These are phyloP conservation scores for Galagoides demidoff DNA, from an alignment of 2,797 vertebrate genomes.

Conservation along the genomic window DNA sequence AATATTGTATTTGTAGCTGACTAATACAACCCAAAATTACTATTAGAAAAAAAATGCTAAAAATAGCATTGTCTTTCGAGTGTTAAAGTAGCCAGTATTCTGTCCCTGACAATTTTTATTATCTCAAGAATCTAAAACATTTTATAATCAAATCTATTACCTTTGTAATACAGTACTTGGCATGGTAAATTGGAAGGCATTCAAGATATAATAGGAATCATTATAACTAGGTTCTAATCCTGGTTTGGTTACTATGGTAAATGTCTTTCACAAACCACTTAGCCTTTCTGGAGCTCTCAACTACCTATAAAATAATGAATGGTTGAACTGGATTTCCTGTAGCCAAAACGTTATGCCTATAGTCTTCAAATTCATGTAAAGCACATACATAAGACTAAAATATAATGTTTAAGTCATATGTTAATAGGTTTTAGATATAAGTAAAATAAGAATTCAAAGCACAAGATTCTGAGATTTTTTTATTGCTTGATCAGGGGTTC, in stretches of 20 bases:
- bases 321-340: background rate
- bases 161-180: background rate
- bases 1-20: background rate
- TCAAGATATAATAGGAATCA: background rate
- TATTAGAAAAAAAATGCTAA: background rate
- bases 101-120: background rate
- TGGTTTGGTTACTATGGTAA: background rate
- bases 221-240: background rate
- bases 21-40: background rate
- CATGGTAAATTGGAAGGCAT: background rate
- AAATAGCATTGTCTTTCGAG: background rate
- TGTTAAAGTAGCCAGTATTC: background rate
- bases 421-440: background rate
- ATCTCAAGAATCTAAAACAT: background rate
- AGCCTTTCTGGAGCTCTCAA: background rate
- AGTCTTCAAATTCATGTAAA: conserved; percentile 22
- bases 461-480: background rate
- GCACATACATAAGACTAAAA: background rate
- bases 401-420: background rate
- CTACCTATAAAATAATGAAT: background rate
- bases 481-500: background rate
- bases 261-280: background rate
- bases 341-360: background rate
- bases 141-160: background rate
- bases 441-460: background rate